Evolutionary conservation across 2,113 vertebrate species (phyloP).

Genomic region (Periophthalmus modestus): DNA sequence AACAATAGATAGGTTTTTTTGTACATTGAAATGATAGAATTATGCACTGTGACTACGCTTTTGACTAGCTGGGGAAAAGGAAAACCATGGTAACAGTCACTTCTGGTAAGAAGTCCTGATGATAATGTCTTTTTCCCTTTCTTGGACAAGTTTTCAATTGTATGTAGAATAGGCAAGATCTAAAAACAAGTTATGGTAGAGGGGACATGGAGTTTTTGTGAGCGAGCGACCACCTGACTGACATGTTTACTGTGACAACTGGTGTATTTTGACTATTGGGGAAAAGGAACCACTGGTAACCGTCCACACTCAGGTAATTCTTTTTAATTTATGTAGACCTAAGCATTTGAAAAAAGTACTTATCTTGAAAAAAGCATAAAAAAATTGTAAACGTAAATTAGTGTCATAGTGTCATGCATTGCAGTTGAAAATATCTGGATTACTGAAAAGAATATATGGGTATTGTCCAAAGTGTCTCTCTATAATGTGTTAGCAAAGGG

Average conservation of each 20-base stretch:
- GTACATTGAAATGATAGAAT: constrained; percentile 19
- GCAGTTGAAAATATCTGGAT: background rate
- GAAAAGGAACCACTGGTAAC: constrained; percentile 48
- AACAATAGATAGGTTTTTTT: constrained; percentile 49
- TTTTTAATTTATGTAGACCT: background rate
- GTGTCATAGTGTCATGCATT: background rate
- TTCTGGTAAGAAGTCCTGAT: constrained; percentile 66
- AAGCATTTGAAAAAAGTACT: background rate
- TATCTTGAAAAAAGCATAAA: background rate
- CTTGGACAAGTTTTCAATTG: background rate
- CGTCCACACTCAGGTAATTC: constrained; percentile 49
- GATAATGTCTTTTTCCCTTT: background rate
- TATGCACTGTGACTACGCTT: constrained; percentile 52
- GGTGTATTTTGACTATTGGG: constrained; percentile 48
- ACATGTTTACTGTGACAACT: constrained; percentile 44
- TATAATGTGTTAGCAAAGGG: background rate
- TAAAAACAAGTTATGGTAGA: background rate
- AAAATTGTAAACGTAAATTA: background rate
- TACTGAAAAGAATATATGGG: background rate
- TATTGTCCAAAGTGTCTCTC: background rate
- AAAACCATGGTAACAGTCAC: constrained; percentile 57
- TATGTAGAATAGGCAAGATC: background rate
- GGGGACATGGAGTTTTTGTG: constrained; percentile 18
- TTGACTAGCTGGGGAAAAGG: constrained; percentile 71
- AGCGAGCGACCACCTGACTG: background rate